Conservation (phyloP, 2,797 vertebrate genomes). For the Tympanoctomys barrerae region DNA sequence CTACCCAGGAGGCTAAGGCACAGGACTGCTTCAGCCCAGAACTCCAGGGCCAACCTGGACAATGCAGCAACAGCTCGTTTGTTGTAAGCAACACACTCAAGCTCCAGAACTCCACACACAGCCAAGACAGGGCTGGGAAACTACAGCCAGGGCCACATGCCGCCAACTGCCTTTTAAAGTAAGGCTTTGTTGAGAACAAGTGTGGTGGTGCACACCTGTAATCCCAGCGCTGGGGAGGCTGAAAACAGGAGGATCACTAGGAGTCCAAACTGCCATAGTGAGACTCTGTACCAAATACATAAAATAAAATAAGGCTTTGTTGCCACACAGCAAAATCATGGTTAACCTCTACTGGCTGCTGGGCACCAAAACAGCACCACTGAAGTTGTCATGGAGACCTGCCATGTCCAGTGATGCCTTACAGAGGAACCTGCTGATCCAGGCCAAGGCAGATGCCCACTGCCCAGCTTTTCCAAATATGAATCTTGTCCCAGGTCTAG, state of each 20-base stretch:
- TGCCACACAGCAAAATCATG: not conserved
- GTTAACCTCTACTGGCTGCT: not conserved
- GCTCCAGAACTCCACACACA: not conserved
- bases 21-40: not conserved
- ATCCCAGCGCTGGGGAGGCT: too few species aligned
- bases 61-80: not conserved
- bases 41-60: not conserved
- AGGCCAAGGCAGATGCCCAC: not conserved
- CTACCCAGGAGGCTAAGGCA: not conserved
- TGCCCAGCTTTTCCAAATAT: not conserved
- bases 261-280: too few species aligned
- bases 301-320: not conserved
- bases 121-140: not conserved
- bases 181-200: not conserved
- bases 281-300: too few species aligned
- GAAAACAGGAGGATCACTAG: too few species aligned
- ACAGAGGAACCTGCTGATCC: not conserved
- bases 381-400: not conserved
- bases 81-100: not conserved
- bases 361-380: not conserved
- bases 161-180: not conserved
- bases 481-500: not conserved
- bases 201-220: too few species aligned
- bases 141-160: accelerated
- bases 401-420: not conserved